Conservation (phyloP, 2,888 invertebrate species). For the Limnephilus auricula region DNA sequence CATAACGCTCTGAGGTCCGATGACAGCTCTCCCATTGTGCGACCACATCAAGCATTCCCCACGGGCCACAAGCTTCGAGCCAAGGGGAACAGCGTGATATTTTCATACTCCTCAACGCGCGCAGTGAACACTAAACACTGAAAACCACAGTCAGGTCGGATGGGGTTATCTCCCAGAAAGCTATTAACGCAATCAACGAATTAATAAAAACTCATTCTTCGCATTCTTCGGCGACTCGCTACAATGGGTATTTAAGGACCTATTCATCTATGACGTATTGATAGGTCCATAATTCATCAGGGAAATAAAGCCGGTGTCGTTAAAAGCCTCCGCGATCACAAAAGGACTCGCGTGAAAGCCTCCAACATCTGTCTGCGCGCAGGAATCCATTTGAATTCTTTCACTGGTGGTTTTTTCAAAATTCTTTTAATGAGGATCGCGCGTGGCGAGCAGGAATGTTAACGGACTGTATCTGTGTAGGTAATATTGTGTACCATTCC, state of each 20-base stretch:
- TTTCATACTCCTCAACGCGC: neutral
- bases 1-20: neutral
- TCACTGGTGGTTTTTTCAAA: conserved; percentile 3
- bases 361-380: conserved; percentile 25
- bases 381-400: conserved; percentile 49
- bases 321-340: conserved; percentile 52
- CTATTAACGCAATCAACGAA: conserved; percentile 63
- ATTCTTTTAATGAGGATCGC: conserved; percentile 46
- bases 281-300: conserved; percentile 59
- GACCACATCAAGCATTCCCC: neutral
- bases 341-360: conserved; percentile 53
- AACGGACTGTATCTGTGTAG: neutral
- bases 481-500: neutral
- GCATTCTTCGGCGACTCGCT: conserved; percentile 57
- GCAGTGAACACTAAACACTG: neutral
- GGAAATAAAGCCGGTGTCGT: conserved; percentile 62
- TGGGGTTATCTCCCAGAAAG: neutral
- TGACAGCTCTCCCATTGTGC: conserved; percentile 2
- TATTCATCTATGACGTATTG: conserved; percentile 61
- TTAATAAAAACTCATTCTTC: conserved; percentile 62
- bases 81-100: neutral
- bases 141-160: neutral
- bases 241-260: conserved; percentile 66
- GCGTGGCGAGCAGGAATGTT: conserved; percentile 50
- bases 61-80: neutral